These are phyloP conservation scores for Frankliniella intonsa DNA, from an alignment of 2,888 invertebrate species.

Conservation along the genomic window DNA sequence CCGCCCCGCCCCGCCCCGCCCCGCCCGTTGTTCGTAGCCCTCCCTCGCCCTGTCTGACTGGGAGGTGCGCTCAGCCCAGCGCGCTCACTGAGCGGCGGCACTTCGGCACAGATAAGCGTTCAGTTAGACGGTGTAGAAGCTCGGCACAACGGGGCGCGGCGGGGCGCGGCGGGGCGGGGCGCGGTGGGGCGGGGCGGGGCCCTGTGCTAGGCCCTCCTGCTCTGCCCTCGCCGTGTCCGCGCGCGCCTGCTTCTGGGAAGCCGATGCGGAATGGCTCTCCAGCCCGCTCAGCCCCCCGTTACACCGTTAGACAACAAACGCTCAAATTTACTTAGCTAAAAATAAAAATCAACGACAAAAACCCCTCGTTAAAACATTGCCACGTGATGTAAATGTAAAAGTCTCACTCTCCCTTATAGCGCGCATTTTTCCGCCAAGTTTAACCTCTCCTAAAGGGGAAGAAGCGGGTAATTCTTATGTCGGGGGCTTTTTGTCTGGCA, in stretches of 20 bases:
- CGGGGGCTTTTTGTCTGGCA: no score
- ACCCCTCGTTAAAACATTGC: no score
- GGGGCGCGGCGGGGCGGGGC: not conserved
- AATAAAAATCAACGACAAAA: not conserved
- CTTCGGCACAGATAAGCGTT: not conserved
- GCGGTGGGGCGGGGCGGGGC: not conserved
- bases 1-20: not conserved
- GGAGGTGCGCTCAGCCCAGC: not conserved
- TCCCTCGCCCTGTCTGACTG: no score
- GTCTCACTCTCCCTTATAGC: no score
- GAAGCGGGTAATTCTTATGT: no score
- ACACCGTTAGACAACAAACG: not conserved
- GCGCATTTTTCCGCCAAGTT: no score
- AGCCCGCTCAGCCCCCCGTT: not conserved
- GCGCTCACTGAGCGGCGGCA: not conserved
- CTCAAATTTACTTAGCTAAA: not conserved
- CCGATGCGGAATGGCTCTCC: not conserved
- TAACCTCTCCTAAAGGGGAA: no score
- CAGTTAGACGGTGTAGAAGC: not conserved
- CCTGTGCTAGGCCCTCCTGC: not conserved
- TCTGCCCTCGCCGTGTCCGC: not conserved
- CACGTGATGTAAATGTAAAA: no score
- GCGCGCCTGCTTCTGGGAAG: not conserved
- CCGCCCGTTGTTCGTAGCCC: not conserved
- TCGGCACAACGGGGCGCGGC: not conserved